These are phyloP conservation scores for Phenganax stokvisi DNA, from an alignment of 92 coral and sea anemone genomes.

Conservation along the genomic window DNA sequence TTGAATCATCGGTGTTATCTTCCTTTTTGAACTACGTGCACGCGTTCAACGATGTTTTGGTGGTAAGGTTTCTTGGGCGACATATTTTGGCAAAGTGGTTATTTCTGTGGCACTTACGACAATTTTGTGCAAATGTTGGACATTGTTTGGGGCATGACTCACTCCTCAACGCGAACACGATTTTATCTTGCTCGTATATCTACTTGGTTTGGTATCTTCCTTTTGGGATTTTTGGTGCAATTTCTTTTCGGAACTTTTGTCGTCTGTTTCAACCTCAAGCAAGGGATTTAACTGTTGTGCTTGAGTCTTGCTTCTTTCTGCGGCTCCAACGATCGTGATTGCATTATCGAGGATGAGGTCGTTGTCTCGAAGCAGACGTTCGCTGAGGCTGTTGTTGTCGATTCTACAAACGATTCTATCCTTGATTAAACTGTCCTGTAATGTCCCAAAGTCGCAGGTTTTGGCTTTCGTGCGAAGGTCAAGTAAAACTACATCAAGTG, in stretches of 20 bases:
- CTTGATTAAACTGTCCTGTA: slow-evolving; percentile 36
- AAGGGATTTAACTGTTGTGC: slow-evolving; percentile 17
- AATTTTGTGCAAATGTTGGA: slow-evolving; percentile 30
- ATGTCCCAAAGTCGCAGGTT: neutral
- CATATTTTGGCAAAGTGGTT: slow-evolving; percentile 44
- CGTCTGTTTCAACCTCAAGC: slow-evolving; percentile 29
- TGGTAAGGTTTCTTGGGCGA: neutral
- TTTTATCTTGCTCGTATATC: slow-evolving; percentile 8
- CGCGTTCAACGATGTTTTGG: neutral
- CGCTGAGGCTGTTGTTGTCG: slow-evolving; percentile 28
- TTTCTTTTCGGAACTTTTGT: neutral
- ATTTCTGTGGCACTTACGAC: slow-evolving; percentile 27
- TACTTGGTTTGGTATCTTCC: neutral
- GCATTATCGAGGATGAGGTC: slow-evolving; percentile 39
- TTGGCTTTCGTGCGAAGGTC: slow-evolving; percentile 8
- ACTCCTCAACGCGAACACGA: slow-evolving; percentile 22
- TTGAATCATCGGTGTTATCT: neutral
- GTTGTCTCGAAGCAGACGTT: slow-evolving; percentile 35
- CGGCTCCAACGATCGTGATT: slow-evolving; percentile 39
- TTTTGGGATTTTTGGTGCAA: neutral
- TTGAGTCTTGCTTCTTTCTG: slow-evolving; percentile 51
- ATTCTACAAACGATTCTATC: slow-evolving; percentile 40
- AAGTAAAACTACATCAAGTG: slow-evolving; percentile 8
- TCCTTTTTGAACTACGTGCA: neutral
- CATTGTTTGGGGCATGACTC: slow-evolving; percentile 11